Percentiles rank a stretch among this genome's conserved stretches.
Evolutionary conservation across 2,113 vertebrate genomes (phyloP).

Genomic region (Seriola aureovittata): DNA sequence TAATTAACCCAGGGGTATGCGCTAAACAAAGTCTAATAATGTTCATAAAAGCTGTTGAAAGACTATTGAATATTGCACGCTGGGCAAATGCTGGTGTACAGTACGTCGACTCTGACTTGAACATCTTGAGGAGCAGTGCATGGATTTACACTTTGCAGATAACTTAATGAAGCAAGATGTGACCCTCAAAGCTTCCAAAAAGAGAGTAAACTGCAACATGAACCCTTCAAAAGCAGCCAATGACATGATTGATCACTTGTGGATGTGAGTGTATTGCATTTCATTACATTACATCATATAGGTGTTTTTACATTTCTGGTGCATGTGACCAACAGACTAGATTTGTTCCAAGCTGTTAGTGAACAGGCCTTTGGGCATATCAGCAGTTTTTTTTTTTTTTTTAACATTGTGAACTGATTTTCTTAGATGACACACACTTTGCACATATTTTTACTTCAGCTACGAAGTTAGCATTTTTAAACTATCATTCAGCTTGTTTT

Average conservation of each 20-base stretch:
- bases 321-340: neutral
- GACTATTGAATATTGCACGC: neutral
- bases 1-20: neutral
- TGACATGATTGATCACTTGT: neutral
- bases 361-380: neutral
- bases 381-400: neutral
- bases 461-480: neutral
- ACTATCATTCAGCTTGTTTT: neutral
- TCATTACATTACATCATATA: neutral
- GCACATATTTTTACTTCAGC: neutral
- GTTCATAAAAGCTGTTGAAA: conserved; percentile 12
- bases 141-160: conserved; percentile 1
- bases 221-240: neutral
- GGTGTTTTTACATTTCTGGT: neutral
- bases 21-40: conserved; percentile 2
- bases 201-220: conserved; percentile 1
- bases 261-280: neutral
- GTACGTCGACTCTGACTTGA: neutral
- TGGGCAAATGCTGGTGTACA: neutral
- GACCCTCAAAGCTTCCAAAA: neutral
- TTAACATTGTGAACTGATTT: neutral
- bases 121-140: conserved; percentile 7
- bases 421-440: neutral
- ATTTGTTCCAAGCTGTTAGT: neutral
- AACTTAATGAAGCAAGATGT: conserved; percentile 30